Percentiles rank a stretch among this genome's conserved stretches.
These are phyloP conservation scores for Typhlomys cinereus DNA, from an alignment of 2,113 vertebrate species.

Conservation along the genomic window DNA sequence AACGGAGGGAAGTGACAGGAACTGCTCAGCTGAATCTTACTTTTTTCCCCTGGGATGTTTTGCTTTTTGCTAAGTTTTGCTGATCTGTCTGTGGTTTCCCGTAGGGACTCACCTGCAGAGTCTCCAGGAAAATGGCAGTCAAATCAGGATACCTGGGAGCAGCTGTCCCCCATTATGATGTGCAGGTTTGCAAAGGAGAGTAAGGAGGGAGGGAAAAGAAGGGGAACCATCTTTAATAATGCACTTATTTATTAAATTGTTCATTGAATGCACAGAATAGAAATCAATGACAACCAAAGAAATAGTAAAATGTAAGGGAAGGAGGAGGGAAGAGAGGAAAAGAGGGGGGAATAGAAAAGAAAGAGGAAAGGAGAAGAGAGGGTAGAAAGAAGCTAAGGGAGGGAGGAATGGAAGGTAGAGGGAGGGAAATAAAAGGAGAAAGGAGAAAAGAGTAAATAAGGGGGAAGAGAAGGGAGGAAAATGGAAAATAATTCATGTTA, in stretches of 20 bases:
- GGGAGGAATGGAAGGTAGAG: no score
- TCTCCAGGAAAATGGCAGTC: constrained; percentile 87
- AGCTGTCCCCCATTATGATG: constrained; percentile 83
- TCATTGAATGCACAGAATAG: background rate
- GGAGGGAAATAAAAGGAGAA: no score
- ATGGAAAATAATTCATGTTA: background rate
- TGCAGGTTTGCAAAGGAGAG: constrained; percentile 83
- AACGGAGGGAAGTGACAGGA: background rate
- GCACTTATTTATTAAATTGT: background rate
- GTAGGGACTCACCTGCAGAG: constrained; percentile 87
- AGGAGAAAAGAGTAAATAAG: no score
- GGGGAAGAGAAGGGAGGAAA: no score
- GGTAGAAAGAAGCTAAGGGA: background rate
- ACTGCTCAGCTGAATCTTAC: no score
- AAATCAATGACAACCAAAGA: background rate
- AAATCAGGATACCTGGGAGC: constrained; percentile 89
- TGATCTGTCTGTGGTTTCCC: constrained; percentile 23
- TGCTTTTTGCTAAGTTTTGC: background rate
- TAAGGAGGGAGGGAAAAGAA: background rate
- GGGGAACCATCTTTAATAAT: background rate
- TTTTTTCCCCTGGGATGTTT: background rate
- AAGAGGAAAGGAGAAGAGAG: no score
- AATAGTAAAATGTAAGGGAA: background rate
- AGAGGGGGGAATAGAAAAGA: no score
- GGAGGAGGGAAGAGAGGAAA: fast-evolving